phyloP scores from a whole-genome alignment of 2,797 vertebrate species.

The Falco naumanni region DNA sequence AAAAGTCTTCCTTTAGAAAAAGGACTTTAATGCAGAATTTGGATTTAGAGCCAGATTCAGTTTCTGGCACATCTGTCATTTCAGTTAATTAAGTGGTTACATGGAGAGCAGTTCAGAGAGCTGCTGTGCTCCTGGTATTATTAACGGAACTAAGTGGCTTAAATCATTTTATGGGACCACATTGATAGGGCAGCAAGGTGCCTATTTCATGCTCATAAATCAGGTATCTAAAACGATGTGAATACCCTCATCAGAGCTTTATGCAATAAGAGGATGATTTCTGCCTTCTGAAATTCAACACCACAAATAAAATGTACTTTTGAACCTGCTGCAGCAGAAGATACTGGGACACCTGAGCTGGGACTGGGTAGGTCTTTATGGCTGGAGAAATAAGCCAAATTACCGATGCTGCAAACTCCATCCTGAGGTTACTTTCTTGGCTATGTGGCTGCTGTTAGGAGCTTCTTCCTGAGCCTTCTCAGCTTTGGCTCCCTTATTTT shows the following conservation, averaged over 20 bases:
- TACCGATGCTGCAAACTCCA: background rate
- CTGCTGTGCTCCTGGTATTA: background rate
- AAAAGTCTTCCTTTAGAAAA: background rate
- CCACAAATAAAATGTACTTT: background rate
- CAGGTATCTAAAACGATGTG: background rate
- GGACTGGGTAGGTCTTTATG: background rate
- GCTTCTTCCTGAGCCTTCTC: background rate
- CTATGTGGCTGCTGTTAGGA: background rate
- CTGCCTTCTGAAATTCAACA: background rate
- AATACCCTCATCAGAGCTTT: background rate
- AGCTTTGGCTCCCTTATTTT: background rate
- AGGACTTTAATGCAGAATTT: background rate
- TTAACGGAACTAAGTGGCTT: background rate
- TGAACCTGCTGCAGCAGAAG: background rate
- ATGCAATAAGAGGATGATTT: background rate
- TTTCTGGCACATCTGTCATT: background rate
- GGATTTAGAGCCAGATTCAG: background rate
- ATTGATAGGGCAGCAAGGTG: background rate
- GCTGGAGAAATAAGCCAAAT: background rate
- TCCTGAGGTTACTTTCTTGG: background rate
- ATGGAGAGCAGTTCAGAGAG: background rate
- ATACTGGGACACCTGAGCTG: background rate
- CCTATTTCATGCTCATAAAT: background rate
- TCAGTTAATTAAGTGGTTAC: conserved; percentile 1
- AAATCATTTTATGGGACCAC: background rate